phyloP scores from a whole-genome alignment of 1,140 invertebrate species.

The Eulimnadia texana region DNA sequence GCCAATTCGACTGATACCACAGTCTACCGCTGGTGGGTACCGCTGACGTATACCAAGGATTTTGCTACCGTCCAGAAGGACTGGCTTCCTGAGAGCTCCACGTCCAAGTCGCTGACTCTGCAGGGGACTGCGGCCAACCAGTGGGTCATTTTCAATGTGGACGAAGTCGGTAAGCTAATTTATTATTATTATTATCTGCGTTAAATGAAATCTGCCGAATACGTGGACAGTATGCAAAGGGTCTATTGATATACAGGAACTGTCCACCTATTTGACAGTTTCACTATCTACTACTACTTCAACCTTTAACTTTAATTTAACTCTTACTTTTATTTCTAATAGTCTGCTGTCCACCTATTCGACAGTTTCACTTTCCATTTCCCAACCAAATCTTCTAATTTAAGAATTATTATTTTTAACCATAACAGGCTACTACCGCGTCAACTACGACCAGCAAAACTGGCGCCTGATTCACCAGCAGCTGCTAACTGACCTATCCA shows the following conservation, averaged over 20 bases:
- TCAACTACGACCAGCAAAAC: slow-evolving; percentile 38
- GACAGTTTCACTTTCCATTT: too few relatives aligned
- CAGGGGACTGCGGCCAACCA: slow-evolving; percentile 19
- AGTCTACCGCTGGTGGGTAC: slow-evolving; percentile 13
- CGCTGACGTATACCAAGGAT: slow-evolving; percentile 12
- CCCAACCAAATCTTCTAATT: not conserved
- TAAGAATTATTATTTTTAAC: not conserved
- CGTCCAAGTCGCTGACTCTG: slow-evolving; percentile 21
- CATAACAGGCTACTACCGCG: slow-evolving; percentile 35
- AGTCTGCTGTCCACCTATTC: too few relatives aligned
- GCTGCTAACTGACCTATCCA: slow-evolving; percentile 24
- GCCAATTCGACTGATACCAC: too few relatives aligned
- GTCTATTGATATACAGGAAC: too few relatives aligned
- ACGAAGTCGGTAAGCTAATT: slow-evolving; percentile 8
- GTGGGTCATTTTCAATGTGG: slow-evolving; percentile 14
- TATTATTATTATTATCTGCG: too few relatives aligned
- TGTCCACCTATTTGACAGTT: too few relatives aligned
- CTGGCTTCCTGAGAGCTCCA: not conserved
- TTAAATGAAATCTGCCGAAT: too few relatives aligned
- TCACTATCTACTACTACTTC: too few relatives aligned
- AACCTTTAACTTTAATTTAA: too few relatives aligned
- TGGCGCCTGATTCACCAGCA: slow-evolving; percentile 32
- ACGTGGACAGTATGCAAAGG: too few relatives aligned
- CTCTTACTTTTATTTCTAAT: too few relatives aligned
- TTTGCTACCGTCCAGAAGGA: not conserved